A percentile compares a stretch with the other conserved stretches of the same genome.
Evolutionary conservation across 2,113 vertebrate genomes (phyloP).

Genomic region (Bambusicola thoracicus): DNA sequence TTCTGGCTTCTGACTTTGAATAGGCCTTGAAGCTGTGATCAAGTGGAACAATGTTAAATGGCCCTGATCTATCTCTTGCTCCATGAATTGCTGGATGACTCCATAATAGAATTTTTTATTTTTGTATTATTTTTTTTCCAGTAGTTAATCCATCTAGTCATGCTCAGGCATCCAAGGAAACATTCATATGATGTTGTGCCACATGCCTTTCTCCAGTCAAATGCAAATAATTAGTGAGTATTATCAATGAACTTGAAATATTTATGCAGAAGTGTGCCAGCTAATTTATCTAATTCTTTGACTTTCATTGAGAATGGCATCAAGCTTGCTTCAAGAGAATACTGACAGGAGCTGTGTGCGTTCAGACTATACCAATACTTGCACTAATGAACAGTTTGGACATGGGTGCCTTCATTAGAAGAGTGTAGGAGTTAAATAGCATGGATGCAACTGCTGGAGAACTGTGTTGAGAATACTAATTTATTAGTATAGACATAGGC

Average conservation of each 20-base stretch:
- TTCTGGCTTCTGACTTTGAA: neutral
- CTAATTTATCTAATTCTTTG: neutral
- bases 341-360: neutral
- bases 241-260: neutral
- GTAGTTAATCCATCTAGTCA: neutral
- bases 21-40: neutral
- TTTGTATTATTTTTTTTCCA: neutral
- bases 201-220: neutral
- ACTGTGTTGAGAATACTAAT: constrained; percentile 19
- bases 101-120: neutral
- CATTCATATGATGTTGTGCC: neutral
- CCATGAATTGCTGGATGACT: neutral
- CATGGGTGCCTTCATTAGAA: neutral
- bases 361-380: neutral
- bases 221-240: neutral
- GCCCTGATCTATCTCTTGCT: neutral
- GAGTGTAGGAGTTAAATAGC: neutral
- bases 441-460: neutral
- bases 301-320: neutral
- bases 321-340: neutral
- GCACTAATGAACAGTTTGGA: neutral
- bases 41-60: neutral
- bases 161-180: neutral
- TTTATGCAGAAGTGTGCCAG: neutral
- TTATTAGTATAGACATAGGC: neutral